These are phyloP conservation scores for Sclerodermus sp. DNA, from an alignment of 2,888 invertebrate genomes.

Conservation along the genomic window DNA sequence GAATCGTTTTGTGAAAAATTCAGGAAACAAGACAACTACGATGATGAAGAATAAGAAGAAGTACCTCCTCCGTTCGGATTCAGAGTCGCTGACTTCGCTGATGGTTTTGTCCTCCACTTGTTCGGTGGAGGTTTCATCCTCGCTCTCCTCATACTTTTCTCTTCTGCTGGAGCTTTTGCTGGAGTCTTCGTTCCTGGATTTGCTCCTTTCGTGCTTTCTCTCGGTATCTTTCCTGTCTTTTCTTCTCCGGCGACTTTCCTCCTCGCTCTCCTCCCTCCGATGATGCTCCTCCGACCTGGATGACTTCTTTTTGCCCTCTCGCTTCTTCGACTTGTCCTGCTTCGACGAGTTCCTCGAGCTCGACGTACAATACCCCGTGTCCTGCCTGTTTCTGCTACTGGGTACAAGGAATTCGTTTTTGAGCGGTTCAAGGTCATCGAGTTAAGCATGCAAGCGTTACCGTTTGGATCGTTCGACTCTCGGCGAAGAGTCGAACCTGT, in stretches of 20 bases:
- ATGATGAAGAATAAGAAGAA: no score
- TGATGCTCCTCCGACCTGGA: slow-evolving; percentile 32
- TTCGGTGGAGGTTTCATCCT: slow-evolving; percentile 35
- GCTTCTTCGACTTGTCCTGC: slow-evolving; percentile 34
- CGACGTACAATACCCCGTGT: slow-evolving; percentile 71
- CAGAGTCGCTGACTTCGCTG: slow-evolving; percentile 37
- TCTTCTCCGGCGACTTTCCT: slow-evolving; percentile 21
- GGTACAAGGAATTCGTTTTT: no score
- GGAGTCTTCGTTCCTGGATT: slow-evolving; percentile 23
- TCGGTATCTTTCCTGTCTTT: no score
- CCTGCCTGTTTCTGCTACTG: slow-evolving; percentile 61
- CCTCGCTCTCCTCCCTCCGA: slow-evolving; percentile 23
- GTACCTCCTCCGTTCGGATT: slow-evolving; percentile 36
- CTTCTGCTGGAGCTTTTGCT: slow-evolving; percentile 36
- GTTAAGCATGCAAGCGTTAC: no score
- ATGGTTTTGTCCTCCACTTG: slow-evolving; percentile 25
- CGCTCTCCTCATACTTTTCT: slow-evolving; percentile 29
- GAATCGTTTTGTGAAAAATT: no score
- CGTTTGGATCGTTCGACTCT: slow-evolving; percentile 25
- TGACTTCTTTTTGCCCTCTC: slow-evolving; percentile 13
- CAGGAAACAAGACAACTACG: no score
- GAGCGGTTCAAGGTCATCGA: no score
- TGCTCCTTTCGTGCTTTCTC: slow-evolving; percentile 15
- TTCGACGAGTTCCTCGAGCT: slow-evolving; percentile 64
- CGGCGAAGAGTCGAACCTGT: slow-evolving; percentile 40